phyloP scores from a whole-genome alignment of 1,140 invertebrate species.

The Lutraria rhynchaena region DNA sequence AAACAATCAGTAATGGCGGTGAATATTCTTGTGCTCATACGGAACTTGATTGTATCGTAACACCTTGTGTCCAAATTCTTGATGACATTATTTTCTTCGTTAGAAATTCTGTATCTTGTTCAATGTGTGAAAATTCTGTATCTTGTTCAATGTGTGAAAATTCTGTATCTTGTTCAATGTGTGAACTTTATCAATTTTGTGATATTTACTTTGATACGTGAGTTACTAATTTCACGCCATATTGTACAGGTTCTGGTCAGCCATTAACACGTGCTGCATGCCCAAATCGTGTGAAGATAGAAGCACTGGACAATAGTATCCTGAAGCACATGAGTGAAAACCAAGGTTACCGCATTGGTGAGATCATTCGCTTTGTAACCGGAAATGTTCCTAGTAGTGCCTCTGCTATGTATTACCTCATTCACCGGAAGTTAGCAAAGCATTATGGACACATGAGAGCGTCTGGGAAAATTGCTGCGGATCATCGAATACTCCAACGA shows the following conservation, averaged over 20 bases:
- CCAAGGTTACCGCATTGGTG: constrained; percentile 76
- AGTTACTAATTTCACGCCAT: no score
- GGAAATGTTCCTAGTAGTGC: constrained; percentile 77
- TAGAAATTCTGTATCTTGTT: no score
- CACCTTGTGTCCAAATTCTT: no score
- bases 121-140: no score
- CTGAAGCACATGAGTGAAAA: constrained; percentile 78
- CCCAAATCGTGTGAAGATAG: constrained; percentile 74
- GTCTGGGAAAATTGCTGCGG: constrained; percentile 34
- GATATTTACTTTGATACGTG: no score
- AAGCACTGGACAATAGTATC: constrained; percentile 75
- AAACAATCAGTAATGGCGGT: no score
- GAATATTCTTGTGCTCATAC: no score
- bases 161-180: no score
- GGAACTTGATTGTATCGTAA: no score
- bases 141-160: no score
- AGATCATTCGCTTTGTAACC: constrained; percentile 78
- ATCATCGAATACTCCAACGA: constrained; percentile 27
- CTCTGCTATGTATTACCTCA: constrained; percentile 78
- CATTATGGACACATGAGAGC: constrained; percentile 40
- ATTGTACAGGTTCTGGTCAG: constrained; percentile 28
- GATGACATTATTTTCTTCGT: no score
- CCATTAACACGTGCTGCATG: constrained; percentile 63
- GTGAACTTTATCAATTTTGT: no score
- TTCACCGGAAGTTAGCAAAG: constrained; percentile 66